A percentile compares a stretch with the other conserved stretches of the same genome.
phyloP scores from a whole-genome alignment of 1,140 invertebrate species.

The Sitobion miscanthi region DNA sequence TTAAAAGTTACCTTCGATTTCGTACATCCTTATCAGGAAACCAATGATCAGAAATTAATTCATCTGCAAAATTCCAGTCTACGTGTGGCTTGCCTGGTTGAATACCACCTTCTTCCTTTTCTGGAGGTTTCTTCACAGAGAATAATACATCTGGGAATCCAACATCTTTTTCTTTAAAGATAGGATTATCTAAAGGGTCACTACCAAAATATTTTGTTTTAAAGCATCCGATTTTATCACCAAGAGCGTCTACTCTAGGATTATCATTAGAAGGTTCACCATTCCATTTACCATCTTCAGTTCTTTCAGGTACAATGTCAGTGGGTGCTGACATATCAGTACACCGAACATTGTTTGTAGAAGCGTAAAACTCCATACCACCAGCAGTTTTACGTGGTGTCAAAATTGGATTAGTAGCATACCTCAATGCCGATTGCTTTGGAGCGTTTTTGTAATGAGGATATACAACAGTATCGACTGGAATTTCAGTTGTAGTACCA shows the following conservation, averaged over 20 bases:
- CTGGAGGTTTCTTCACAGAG: neutral
- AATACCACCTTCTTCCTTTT: constrained; percentile 9
- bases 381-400: constrained; percentile 65
- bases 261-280: constrained; percentile 57
- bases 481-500: constrained; percentile 57
- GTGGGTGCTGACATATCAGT: constrained; percentile 63
- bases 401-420: constrained; percentile 66
- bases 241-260: constrained; percentile 67
- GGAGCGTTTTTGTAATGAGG: constrained; percentile 63
- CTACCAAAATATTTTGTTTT: constrained; percentile 76
- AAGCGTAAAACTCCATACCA: constrained; percentile 70
- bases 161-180: constrained; percentile 70
- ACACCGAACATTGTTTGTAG: constrained; percentile 64
- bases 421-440: constrained; percentile 68
- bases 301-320: constrained; percentile 62
- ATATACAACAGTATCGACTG: constrained; percentile 63
- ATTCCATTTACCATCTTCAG: constrained; percentile 61
- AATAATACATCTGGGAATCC: constrained; percentile 45
- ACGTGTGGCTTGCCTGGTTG: constrained; percentile 30
- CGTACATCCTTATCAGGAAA: neutral
- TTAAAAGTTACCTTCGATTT: constrained; percentile 28
- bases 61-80: constrained; percentile 18
- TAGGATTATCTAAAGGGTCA: constrained; percentile 76
- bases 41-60: constrained; percentile 23
- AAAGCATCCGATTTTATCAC: constrained; percentile 77